A percentile compares a stretch with the other conserved stretches of the same genome.
phyloP scores from a whole-genome alignment of 2,113 vertebrate species.

The Corvus moneduloides region DNA sequence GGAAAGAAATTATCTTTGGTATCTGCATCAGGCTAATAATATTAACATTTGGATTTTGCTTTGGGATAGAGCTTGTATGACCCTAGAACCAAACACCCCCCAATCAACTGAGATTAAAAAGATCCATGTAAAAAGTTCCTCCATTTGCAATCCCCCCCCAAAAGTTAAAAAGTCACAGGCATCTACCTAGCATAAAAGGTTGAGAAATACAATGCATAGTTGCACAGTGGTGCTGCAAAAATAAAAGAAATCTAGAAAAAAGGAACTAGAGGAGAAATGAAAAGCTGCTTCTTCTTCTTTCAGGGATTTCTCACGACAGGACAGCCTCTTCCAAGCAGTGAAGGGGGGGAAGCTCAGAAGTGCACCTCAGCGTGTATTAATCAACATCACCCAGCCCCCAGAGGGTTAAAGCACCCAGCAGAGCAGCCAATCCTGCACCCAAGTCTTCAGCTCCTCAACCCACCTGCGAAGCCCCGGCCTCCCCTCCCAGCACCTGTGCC shows the following conservation, averaged over 20 bases:
- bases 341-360: constrained; percentile 80
- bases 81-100: constrained; percentile 87
- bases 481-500: neutral
- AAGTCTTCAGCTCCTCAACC: constrained; percentile 72
- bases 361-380: constrained; percentile 84
- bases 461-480: constrained; percentile 42
- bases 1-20: constrained; percentile 98
- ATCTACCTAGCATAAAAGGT: constrained; percentile 84
- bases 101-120: constrained; percentile 85
- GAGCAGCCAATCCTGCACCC: constrained; percentile 82
- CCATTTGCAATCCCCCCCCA: constrained; percentile 78
- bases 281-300: constrained; percentile 60
- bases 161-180: constrained; percentile 85
- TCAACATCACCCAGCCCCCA: constrained; percentile 84
- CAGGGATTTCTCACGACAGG: constrained; percentile 67
- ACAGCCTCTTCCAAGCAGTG: constrained; percentile 86
- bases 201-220: constrained; percentile 97
- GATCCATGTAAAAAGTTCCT: constrained; percentile 89
- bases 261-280: constrained; percentile 62
- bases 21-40: constrained; percentile 99
- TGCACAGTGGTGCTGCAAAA: constrained; percentile 86
- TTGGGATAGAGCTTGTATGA: constrained; percentile 99
- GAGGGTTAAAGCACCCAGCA: constrained; percentile 79
- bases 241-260: constrained; percentile 63
- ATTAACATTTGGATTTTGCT: constrained; percentile 99